These are phyloP conservation scores for Polypterus bichir DNA, from an alignment of 2,113 vertebrate species.

Conservation along the genomic window DNA sequence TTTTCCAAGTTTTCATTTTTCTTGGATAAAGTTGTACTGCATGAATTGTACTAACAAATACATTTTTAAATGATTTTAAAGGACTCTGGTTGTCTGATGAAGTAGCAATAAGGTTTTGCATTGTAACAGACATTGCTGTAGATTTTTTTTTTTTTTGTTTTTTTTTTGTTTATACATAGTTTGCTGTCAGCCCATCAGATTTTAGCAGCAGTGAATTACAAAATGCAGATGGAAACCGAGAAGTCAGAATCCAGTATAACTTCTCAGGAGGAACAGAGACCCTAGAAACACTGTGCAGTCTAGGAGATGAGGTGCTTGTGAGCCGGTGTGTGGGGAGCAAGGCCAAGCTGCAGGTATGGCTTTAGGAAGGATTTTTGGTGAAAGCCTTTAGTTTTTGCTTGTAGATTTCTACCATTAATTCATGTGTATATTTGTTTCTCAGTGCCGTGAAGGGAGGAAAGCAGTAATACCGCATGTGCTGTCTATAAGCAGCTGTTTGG, in stretches of 20 bases:
- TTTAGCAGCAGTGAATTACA: conserved; percentile 66
- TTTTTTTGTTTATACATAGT: conserved; percentile 39
- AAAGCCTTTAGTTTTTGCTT: too few relatives aligned
- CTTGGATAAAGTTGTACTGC: too few relatives aligned
- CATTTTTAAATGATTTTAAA: too few relatives aligned
- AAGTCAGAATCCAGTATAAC: conserved; percentile 57
- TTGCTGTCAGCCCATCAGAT: conserved; percentile 69
- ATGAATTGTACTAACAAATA: too few relatives aligned
- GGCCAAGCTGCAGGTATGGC: conserved; percentile 57
- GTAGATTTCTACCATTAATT: too few relatives aligned
- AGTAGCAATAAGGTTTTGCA: too few relatives aligned
- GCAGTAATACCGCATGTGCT: conserved; percentile 64
- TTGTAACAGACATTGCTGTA: too few relatives aligned
- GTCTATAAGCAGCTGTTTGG: conserved; percentile 64
- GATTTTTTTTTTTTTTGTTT: too few relatives aligned
- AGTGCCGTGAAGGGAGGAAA: conserved; percentile 72
- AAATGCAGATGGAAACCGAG: conserved; percentile 47
- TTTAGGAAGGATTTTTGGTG: not conserved
- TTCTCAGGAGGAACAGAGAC: conserved; percentile 84
- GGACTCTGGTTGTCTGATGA: too few relatives aligned
- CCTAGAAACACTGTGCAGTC: conserved; percentile 68
- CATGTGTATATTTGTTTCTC: conserved; percentile 16
- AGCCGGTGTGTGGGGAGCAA: conserved; percentile 42
- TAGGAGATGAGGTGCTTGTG: conserved; percentile 62
- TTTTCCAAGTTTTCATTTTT: too few relatives aligned